These are phyloP conservation scores for Muntiacus muntjak DNA, from an alignment of 2,113 vertebrate species.

Conservation along the genomic window DNA sequence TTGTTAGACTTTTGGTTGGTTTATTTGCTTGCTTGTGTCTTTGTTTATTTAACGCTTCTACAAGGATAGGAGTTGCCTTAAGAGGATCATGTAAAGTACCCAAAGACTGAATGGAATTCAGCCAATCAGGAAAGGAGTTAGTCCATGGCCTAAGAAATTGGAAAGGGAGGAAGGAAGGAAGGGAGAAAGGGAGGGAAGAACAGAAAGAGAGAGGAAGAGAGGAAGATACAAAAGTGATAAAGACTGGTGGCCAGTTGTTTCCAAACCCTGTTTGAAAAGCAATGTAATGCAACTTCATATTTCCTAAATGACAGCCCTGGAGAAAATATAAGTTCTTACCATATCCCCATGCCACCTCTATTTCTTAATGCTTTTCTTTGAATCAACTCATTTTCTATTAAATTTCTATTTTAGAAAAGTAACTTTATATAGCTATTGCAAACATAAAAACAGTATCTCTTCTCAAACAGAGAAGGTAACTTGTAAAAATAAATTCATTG, in stretches of 20 bases:
- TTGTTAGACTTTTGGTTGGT: background rate
- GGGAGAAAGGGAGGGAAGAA: fast-evolving
- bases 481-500: background rate
- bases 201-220: background rate
- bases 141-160: background rate
- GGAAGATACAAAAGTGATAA: background rate
- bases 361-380: background rate
- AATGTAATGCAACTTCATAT: background rate
- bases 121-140: background rate
- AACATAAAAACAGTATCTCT: background rate
- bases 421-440: background rate
- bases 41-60: background rate
- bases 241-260: background rate
- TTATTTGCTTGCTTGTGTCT: background rate
- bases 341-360: background rate
- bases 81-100: background rate
- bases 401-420: background rate
- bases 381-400: background rate
- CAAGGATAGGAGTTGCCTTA: background rate
- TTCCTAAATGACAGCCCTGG: background rate
- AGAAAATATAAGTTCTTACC: background rate
- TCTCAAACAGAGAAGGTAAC: background rate
- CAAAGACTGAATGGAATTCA: background rate
- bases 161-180: background rate
- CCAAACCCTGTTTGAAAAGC: background rate